A percentile compares a stretch with the other conserved stretches of the same genome.
Evolutionary conservation across 1,140 invertebrate genomes (phyloP).

Genomic region (Hyles vespertilio): DNA sequence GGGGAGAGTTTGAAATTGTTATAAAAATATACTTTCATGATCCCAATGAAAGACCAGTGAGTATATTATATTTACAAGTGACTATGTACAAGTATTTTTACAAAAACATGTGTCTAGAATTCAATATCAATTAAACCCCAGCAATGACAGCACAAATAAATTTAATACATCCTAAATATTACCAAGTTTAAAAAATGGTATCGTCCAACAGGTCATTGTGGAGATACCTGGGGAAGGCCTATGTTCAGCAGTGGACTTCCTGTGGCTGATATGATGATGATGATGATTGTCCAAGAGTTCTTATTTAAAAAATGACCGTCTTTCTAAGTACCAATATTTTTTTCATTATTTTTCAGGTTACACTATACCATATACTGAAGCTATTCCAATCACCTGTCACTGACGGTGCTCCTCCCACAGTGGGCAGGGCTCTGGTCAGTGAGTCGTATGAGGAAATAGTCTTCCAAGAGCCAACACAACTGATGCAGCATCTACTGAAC

Average conservation of each 20-base stretch:
- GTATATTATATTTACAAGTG: constrained; percentile 37
- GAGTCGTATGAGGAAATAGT: constrained; percentile 99
- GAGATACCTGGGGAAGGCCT: no score
- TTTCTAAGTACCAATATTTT: constrained; percentile 5
- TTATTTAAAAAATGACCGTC: neutral
- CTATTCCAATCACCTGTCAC: constrained; percentile 88
- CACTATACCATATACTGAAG: constrained; percentile 96
- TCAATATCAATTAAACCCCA: no score
- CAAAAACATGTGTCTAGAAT: neutral
- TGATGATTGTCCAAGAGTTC: no score
- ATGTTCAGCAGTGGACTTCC: no score
- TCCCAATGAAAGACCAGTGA: constrained; percentile 95
- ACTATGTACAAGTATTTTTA: neutral
- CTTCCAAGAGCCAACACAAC: constrained; percentile 95
- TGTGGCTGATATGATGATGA: no score
- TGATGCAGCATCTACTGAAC: constrained; percentile 93
- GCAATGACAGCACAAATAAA: no score
- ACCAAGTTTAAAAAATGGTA: no score
- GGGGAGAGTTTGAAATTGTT: constrained; percentile 99
- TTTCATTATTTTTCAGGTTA: constrained; percentile 80
- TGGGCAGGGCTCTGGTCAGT: constrained; percentile 89
- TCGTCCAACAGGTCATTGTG: no score
- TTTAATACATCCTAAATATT: no score
- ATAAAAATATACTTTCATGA: constrained; percentile 99
- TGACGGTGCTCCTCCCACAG: constrained; percentile 76